Evolutionary conservation across 2,797 vertebrate species (phyloP), one percentile per base, ranked within the genome.

Genomic region (Leucoraja ocellata): DNA sequence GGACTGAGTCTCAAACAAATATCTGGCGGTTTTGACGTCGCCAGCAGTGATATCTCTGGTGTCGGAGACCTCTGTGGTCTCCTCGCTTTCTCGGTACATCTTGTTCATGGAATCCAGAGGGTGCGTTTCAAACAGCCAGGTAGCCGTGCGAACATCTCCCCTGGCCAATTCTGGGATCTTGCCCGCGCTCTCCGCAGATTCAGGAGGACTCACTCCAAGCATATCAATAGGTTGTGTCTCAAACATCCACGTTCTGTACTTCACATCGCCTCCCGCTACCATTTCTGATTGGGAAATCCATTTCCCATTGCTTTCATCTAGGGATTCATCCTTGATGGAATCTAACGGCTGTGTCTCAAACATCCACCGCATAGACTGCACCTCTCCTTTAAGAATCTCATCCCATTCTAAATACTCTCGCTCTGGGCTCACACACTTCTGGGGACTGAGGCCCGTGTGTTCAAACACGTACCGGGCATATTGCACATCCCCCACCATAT

Each of bases 291-390:
- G 94, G 93, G 94, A 94, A 93, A 96, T 95, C 93, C 95, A 96
- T 94, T 95, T 96, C 77, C 94, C 78, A 80, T 96, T 95, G 0
- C 95, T 95, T 93, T 96, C 95, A 13, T 97, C 95, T 2, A 95
- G 96, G 94, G 94, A 95, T 73, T 96, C 95, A 94, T 96, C 96
- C 94, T 96, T 97, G 93, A 98, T 97, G 76, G 96, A 94, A 95
- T 98, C 95, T 14, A 98, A 95, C 46, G 97, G 97, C 94, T 98
- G 97, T 93, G 98, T 98, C 95, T 98, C 97, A 96, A 98, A 98
- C 96, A 97, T 96, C 97, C 97, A 97, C 84, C 97, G 96, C 95
- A 97, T 96, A 2, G 97, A 97, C 94, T 98, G 97, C 18, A 98
- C 97, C 61, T 98, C 97, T 0, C 97, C 97, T 14, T 97, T 98